A percentile compares a stretch with the other conserved stretches of the same genome.
phyloP scores from a whole-genome alignment of 2,113 vertebrate genomes.

The Macrotus californicus region DNA sequence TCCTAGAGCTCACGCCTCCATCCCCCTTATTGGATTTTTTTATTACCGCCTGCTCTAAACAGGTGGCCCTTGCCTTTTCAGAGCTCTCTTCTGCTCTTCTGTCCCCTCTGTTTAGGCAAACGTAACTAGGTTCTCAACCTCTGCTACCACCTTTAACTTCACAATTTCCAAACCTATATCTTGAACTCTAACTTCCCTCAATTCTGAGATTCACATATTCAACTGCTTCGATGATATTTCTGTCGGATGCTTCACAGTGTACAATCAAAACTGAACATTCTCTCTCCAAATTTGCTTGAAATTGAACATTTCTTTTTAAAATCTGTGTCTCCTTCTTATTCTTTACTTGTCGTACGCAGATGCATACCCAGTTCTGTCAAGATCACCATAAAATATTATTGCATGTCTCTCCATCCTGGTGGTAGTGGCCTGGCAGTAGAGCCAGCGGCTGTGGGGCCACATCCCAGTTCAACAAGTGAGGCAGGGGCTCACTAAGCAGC shows the following conservation, averaged over 20 bases:
- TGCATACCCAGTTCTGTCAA: background rate
- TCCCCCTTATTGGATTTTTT: background rate
- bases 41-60: background rate
- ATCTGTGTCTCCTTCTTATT: background rate
- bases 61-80: background rate
- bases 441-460: fast-evolving
- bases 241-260: background rate
- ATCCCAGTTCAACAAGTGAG: background rate
- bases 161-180: background rate
- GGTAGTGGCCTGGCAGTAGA: fast-evolving
- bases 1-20: background rate
- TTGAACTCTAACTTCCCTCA: background rate
- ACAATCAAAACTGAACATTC: background rate
- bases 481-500: background rate
- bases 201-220: background rate
- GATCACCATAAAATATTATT: background rate
- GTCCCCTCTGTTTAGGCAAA: background rate
- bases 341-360: background rate
- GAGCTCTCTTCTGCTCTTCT: background rate
- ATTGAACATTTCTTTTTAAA: background rate
- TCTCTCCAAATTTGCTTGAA: background rate
- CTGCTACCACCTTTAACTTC: background rate
- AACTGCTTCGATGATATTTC: background rate
- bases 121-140: background rate
- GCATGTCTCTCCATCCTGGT: background rate